Base-by-base conservation (phyloP, 1,140 invertebrate species). In the Anoplophora glabripennis region DNA sequence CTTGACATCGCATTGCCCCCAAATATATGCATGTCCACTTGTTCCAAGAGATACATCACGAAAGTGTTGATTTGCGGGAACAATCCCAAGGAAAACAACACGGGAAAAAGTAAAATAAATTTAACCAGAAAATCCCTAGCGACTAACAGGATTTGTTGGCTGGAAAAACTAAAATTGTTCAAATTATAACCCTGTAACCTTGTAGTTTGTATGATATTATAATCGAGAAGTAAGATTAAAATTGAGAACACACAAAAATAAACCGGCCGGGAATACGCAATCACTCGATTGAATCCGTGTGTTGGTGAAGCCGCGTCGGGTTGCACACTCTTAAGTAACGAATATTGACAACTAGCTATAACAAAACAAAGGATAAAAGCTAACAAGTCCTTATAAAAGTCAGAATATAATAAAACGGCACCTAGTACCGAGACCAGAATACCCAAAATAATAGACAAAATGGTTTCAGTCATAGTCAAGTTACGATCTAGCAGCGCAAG, bases 11-110 rank as follows among this genome's bases (percentile, higher is more conserved):
- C 96, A 74, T 94, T 99, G 3, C 96, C 97, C 17, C 97, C 97
- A 78, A 99, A 99, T 0, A 97, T 71, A 77, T 99, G 94, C 79
- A 99, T 98, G 69, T 99, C 97, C 11, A 97, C 80, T 78, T 98
- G 95, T 77, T 99, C 96, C 61, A 96, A 82, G 9, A 96, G 75
- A 76, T 97, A 97, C 89, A 98, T 94, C 3, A 90, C 74, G 75
- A 98, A 96, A 1, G 96, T 99, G 71, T 97, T 98, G 34, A 99
- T 89, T 81, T 98, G 96, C 8, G 96, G 95, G 71, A 98, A 92
- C 4, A 99, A 79, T 2, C 96, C 97, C 46, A 98, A 80, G 53
- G 90, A 95, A 78, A 98, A 98, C 17, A 96, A 83, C 14, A 98
- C 68, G 1, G 96, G 96, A 75, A 98, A 95, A 80, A 87, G 92